These are phyloP conservation scores for Periphyllus acericola DNA, from an alignment of 2,888 invertebrate species.

Conservation along the genomic window DNA sequence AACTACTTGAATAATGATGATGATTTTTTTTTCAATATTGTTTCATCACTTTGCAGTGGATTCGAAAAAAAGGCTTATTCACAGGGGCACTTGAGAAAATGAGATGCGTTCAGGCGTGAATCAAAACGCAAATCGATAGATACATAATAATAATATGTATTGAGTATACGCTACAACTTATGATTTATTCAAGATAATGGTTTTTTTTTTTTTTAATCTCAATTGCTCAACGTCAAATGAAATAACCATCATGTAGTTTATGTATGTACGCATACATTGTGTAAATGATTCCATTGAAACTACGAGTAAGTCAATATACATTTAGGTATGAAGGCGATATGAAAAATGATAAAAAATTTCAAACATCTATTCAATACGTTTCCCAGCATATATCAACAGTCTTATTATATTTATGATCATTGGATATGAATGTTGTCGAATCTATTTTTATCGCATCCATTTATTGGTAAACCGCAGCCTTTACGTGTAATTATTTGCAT, in stretches of 20 bases:
- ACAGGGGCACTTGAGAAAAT: conserved; percentile 1
- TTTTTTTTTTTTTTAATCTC: neutral
- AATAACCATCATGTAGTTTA: conserved; percentile 16
- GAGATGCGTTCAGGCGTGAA: conserved; percentile 29
- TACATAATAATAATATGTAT: neutral
- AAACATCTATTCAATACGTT: too few relatives aligned
- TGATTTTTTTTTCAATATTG: conserved; percentile 13
- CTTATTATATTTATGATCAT: too few relatives aligned
- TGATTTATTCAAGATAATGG: conserved; percentile 11
- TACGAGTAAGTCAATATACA: too few relatives aligned
- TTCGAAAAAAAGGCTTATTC: neutral
- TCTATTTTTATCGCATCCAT: too few relatives aligned
- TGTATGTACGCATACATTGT: too few relatives aligned
- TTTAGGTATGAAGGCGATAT: too few relatives aligned
- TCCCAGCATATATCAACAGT: too few relatives aligned
- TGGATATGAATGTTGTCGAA: too few relatives aligned
- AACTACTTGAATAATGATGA: neutral
- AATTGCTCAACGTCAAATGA: conserved; percentile 31
- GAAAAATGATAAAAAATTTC: too few relatives aligned
- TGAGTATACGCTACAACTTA: neutral
- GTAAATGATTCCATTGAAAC: too few relatives aligned
- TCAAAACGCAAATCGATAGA: conserved; percentile 32
- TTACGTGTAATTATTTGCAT: too few relatives aligned
- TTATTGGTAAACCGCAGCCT: too few relatives aligned
- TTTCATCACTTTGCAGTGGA: neutral